Conservation (phyloP, 2,888 invertebrate genomes). For the Tenthredo amoena region DNA sequence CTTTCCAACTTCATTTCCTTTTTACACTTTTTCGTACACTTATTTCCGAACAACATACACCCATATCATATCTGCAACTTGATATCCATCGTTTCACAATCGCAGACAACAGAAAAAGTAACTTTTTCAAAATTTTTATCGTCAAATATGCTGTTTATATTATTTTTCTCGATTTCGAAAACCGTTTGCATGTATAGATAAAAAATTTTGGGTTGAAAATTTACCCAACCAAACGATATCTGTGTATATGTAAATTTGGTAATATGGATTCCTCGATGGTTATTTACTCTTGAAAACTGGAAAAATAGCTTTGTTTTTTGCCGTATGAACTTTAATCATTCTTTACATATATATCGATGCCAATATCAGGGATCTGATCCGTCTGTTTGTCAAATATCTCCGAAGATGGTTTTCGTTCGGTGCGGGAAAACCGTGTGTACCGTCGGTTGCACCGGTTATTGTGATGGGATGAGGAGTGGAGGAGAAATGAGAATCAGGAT, state of each 20-base stretch:
- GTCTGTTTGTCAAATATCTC: conserved; percentile 25
- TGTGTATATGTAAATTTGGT: not conserved
- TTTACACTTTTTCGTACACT: not conserved
- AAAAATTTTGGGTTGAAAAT: not conserved
- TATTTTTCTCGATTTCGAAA: no score
- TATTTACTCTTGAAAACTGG: not conserved
- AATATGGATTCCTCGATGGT: not conserved
- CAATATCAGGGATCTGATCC: not conserved
- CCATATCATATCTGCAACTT: no score
- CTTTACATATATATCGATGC: not conserved
- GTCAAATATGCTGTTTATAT: no score
- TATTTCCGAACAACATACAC: no score
- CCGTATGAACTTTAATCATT: not conserved
- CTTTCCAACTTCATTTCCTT: not conserved
- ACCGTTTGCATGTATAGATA: no score
- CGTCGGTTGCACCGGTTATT: conserved; percentile 13
- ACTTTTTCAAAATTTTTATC: no score
- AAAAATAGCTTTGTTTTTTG: not conserved
- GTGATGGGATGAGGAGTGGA: not conserved
- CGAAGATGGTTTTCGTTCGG: not conserved
- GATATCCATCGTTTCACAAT: no score
- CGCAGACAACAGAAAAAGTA: no score
- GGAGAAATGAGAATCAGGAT: conserved; percentile 35
- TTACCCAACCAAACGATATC: not conserved
- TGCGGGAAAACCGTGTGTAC: not conserved